Evolutionary conservation across 1,140 invertebrate species (phyloP).

Genomic region (Fopius arisanus): DNA sequence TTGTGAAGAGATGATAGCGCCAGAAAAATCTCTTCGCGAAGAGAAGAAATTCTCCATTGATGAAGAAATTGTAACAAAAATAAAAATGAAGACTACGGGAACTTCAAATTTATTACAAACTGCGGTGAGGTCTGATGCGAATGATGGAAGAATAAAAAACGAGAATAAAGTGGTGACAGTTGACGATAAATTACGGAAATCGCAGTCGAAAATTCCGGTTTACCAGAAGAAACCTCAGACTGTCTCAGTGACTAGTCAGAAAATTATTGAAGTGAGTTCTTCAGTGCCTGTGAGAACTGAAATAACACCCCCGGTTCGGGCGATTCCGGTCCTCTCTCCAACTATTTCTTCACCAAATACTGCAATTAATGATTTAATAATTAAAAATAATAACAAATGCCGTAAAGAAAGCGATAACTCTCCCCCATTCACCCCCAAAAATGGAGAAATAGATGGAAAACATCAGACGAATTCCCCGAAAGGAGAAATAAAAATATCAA

Average conservation of each 20-base stretch:
- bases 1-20: no score
- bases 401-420: no score
- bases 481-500: constrained; percentile 55
- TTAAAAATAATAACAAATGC: no score
- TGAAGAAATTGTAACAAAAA: background rate
- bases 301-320: background rate
- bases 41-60: background rate
- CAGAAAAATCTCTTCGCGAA: no score
- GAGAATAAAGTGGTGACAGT: background rate
- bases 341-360: background rate
- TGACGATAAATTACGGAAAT: constrained; percentile 23
- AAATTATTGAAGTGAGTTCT: constrained; percentile 41
- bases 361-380: no score
- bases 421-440: no score
- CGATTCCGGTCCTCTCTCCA: constrained; percentile 15
- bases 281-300: constrained; percentile 30
- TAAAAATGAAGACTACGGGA: background rate
- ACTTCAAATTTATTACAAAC: no score
- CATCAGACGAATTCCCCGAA: constrained; percentile 12
- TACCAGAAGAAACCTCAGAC: constrained; percentile 42
- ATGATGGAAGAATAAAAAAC: background rate
- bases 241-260: constrained; percentile 43
- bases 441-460: constrained; percentile 23
- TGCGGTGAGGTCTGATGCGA: no score
- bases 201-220: constrained; percentile 53